Base-by-base conservation (phyloP, 2,888 invertebrate species). In the Leucophora obtusa region DNA sequence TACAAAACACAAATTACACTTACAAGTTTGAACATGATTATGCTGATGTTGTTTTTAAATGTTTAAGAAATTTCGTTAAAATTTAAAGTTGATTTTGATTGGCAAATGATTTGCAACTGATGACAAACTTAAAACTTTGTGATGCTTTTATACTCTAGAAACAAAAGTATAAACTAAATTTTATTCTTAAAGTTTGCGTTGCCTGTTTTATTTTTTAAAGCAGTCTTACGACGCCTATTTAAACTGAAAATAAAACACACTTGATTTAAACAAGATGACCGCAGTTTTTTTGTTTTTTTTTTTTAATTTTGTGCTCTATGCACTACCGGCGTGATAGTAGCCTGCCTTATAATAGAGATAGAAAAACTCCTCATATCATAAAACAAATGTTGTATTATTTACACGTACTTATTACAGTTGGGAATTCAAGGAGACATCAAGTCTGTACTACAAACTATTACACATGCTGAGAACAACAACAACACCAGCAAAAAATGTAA, bases 21-120 rank as follows among this genome's bases (percentile, higher is more conserved):
- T 83, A 89, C 89, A 85, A 90, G 83, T 86, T 90, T 89, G 86
- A 87, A 90, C 89, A 89, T 89, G 84, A 85, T 89, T 86, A 81
- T 69, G 78, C 3, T 28, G 6, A 28, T 28, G 28, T 65, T 75
- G 51, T 74, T 66, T 66, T 43, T 69, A 73, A 70, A 68, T 75
- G 56, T 79, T 69, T 62, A 10, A 24, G 51, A 50, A 77, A 53
- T 58, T 18, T 33, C 50, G 47, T 71, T 11, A 35, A 51, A 38
- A 38, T 38, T 38, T 28, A 28, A 62, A 69, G 62, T 53, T 51
- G 78, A 76, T 63, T 66, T 75, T 62, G 85, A 77, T 84, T 80
- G 77, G 83, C 84, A 83, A 84, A 82, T 83, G 81, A 84, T 82
- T 85, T 82, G 85, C 84, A 84, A 87, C 88, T 87, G 88, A 84